Evolutionary conservation across 2,888 invertebrate species (phyloP), one percentile per base, ranked within the genome.

Genomic region (Leptopterna dolabrata): DNA sequence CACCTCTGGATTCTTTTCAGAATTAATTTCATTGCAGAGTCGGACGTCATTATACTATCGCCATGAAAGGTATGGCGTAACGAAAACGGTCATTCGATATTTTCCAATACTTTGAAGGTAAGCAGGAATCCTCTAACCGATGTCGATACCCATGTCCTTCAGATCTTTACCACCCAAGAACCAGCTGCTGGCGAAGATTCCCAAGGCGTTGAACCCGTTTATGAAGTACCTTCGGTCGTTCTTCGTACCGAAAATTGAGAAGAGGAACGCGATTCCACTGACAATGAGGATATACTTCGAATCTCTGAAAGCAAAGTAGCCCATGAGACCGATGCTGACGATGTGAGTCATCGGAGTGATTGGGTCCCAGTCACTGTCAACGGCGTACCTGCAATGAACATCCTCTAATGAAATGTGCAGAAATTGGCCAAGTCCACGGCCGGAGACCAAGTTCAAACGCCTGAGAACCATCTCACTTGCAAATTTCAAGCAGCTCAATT

Each of bases 141-240:
- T 24, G 27, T 41, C 27, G 27, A 78, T 45, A 24, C 78, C 78
- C 24, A 78, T 24, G 27, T 81, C 81, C 30, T 55, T 30, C 1
- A 81, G 29, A 16, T 81, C 81, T 55, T 81, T 81, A 9, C 81
- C 81, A 3, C 51, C 81, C 1, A 81, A 16, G 55, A 55, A 81
- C 55, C 51, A 47, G 16, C 30, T 19, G 51, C 27, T n/a, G 16
- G 41, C 24, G 30, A 81, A 81, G 14, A 55, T 11, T 0, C 81
- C 81, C 6, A 55, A 1, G n/a, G 55, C 81, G 27, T 81, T 55
- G 36, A 55, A 51, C 16, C 2, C 16, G 6, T 30, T 16, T 2
- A 55, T 6, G 55, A 51, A 30, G n/a, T 3, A 1, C 16, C 24
- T 11, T n/a, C n/a, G 30, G 55, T 36, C 27, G 27, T 80, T 27